phyloP scores from a whole-genome alignment of 2,113 vertebrate genomes.

The Alces alces region DNA sequence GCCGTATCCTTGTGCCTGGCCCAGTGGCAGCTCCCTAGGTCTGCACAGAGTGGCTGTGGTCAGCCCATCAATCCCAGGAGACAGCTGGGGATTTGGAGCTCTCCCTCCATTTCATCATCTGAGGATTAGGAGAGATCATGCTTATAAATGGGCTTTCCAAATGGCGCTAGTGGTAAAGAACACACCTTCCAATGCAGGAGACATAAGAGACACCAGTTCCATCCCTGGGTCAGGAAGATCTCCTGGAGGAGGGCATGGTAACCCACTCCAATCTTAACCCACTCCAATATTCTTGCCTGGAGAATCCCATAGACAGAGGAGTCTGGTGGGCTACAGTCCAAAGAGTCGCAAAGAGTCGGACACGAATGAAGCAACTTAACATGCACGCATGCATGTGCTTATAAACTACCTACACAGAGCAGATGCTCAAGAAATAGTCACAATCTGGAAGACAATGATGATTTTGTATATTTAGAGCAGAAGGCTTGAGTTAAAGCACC shows the following conservation, averaged over 20 bases:
- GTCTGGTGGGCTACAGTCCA: background rate
- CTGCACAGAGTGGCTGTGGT: background rate
- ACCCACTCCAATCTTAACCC: background rate
- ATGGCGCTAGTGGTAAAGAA: background rate
- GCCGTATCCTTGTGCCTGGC: background rate
- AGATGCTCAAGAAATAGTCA: background rate
- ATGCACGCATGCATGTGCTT: rapidly evolving
- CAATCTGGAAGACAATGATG: background rate
- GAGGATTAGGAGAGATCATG: background rate
- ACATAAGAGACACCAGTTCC: background rate
- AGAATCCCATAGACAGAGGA: background rate
- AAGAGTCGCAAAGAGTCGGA: background rate
- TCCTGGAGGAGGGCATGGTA: background rate
- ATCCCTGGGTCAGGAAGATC: background rate
- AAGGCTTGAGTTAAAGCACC: background rate
- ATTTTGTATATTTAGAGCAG: background rate
- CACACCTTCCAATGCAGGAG: background rate
- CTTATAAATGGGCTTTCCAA: background rate
- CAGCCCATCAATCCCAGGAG: background rate
- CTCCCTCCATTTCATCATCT: background rate
- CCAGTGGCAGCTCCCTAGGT: background rate
- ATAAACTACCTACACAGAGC: background rate
- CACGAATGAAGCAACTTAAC: background rate
- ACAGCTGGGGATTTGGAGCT: background rate
- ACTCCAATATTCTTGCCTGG: background rate